These are phyloP conservation scores for Tribolium madens DNA, from an alignment of 1,140 invertebrate species.

Conservation along the genomic window DNA sequence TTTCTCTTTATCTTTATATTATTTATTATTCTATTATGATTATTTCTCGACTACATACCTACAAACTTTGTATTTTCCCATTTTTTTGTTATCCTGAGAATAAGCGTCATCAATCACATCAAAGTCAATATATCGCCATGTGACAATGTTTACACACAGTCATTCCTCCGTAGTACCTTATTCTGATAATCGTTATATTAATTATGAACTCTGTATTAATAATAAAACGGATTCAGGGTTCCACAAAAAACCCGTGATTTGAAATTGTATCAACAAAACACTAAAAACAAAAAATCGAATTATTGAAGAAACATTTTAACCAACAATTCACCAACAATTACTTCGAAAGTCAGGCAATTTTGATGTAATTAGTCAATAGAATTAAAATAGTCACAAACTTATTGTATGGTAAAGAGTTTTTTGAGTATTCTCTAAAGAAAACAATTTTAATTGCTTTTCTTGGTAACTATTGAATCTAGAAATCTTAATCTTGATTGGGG, in stretches of 20 bases:
- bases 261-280: no score
- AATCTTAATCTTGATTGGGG: neutral
- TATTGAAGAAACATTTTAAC: no score
- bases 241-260: no score
- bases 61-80: conserved; percentile 74
- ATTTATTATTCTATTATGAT: no score
- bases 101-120: conserved; percentile 60
- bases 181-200: neutral
- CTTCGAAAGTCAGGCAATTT: neutral
- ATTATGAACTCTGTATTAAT: neutral
- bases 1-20: no score
- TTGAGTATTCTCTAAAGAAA: neutral
- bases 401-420: neutral
- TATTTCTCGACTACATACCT: no score
- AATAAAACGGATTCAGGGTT: no score
- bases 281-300: no score
- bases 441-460: neutral
- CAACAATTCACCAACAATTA: neutral
- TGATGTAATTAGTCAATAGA: neutral
- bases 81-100: conserved; percentile 74
- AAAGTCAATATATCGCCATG: no score
- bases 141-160: no score
- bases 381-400: neutral
- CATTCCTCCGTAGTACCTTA: conserved; percentile 65
- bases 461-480: neutral